Conservation (phyloP, 2,888 invertebrate species). For the Agrilus cyanescens region DNA sequence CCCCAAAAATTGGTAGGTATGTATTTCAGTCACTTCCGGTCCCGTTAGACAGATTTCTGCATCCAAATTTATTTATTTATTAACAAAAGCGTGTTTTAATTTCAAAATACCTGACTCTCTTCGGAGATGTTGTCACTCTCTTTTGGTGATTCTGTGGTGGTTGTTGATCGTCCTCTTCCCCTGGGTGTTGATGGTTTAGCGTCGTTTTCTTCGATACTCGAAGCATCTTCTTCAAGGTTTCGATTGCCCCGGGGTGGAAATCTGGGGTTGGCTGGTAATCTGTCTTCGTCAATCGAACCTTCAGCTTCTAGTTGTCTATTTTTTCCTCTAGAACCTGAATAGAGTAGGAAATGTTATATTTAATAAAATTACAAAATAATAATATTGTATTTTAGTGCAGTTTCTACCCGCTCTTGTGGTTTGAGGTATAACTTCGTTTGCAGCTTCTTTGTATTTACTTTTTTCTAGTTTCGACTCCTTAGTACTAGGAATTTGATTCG, state of each 20-base stretch:
- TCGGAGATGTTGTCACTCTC: conserved; percentile 30
- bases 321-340: conserved; percentile 6
- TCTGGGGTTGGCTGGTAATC: conserved; percentile 73
- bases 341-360: conserved; percentile 9
- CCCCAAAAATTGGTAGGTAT: too few species aligned
- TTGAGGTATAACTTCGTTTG: conserved; percentile 52
- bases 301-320: conserved; percentile 27
- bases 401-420: conserved; percentile 29
- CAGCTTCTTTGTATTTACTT: conserved; percentile 37
- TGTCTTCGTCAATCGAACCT: conserved; percentile 43
- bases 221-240: conserved; percentile 42
- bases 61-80: too few species aligned
- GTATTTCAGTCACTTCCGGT: too few species aligned
- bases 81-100: too few species aligned
- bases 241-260: conserved; percentile 60
- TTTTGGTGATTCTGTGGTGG: conserved; percentile 21
- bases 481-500: conserved; percentile 38
- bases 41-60: too few species aligned
- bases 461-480: conserved; percentile 21
- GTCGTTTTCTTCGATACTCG: conserved; percentile 25
- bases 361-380: too few species aligned
- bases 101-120: conserved; percentile 29
- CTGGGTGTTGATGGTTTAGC: conserved; percentile 27
- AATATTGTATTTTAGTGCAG: too few species aligned
- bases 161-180: conserved; percentile 37